phyloP scores from a whole-genome alignment of 2,113 vertebrate species.

The Butorides virescens region DNA sequence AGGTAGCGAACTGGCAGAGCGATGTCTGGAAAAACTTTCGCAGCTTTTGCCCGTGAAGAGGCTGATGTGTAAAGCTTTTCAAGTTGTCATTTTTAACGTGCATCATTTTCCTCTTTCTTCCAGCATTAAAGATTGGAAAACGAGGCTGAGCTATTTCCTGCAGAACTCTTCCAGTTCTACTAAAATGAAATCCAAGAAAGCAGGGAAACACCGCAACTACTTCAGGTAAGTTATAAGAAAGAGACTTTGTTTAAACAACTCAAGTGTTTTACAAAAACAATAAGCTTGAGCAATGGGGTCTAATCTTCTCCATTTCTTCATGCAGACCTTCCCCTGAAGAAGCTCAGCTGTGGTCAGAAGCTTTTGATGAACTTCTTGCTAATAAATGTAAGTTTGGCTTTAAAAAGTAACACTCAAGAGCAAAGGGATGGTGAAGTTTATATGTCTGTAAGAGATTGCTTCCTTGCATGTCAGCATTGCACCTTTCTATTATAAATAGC shows the following conservation, averaged over 20 bases:
- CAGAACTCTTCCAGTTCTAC: slow-evolving; percentile 72
- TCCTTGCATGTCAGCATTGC: background rate
- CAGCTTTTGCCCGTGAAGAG: background rate
- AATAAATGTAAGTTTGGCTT: slow-evolving; percentile 85
- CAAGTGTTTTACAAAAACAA: background rate
- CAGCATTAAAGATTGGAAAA: slow-evolving; percentile 80
- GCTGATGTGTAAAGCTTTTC: background rate
- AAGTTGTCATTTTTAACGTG: background rate
- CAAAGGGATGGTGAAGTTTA: background rate
- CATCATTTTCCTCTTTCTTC: background rate
- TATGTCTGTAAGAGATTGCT: background rate
- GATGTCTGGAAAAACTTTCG: accelerated
- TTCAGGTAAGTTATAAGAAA: slow-evolving; percentile 58
- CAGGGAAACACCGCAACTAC: slow-evolving; percentile 65
- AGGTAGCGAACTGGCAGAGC: background rate
- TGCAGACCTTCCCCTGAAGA: slow-evolving; percentile 86
- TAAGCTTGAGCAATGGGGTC: background rate
- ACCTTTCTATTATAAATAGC: background rate
- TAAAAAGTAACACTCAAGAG: background rate
- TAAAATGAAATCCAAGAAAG: slow-evolving; percentile 69
- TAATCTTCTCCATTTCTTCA: background rate
- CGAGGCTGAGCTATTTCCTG: slow-evolving; percentile 75
- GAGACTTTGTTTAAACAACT: background rate
- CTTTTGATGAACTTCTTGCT: slow-evolving; percentile 87
- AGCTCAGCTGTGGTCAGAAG: slow-evolving; percentile 86